Evolutionary conservation across 2,113 vertebrate species (phyloP).

Genomic region (Gymnogyps californianus): DNA sequence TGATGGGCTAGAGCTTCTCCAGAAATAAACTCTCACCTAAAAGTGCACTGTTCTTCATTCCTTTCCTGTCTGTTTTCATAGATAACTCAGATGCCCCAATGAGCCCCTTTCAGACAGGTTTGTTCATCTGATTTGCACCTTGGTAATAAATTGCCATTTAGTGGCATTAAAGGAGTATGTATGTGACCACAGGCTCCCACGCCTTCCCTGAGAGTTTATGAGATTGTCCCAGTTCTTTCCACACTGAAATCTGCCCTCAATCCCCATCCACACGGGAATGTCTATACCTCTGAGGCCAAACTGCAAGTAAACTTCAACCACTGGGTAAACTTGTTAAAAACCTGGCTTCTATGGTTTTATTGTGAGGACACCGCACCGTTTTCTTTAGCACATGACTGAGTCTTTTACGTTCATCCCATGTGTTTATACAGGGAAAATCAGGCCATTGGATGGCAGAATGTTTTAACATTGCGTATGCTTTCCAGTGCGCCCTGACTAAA

Average conservation of each 20-base stretch:
- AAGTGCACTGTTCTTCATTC: not conserved
- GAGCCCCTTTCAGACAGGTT: not conserved
- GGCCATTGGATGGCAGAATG: not conserved
- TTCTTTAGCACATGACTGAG: constrained; percentile 45
- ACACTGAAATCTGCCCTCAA: not conserved
- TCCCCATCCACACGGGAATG: not conserved
- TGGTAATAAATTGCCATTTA: not conserved
- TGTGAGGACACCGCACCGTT: not conserved
- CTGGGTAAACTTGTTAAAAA: constrained; percentile 17
- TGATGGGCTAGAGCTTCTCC: not conserved
- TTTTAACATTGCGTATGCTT: not conserved
- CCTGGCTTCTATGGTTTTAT: not conserved
- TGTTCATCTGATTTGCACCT: constrained; percentile 7
- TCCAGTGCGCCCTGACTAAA: not conserved
- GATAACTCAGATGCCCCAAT: not conserved
- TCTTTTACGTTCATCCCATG: not conserved
- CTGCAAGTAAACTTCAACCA: not conserved
- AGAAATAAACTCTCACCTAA: not conserved
- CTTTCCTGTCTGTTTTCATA: not conserved
- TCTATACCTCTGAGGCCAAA: not conserved
- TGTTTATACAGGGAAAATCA: constrained; percentile 2
- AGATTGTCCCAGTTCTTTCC: not conserved
- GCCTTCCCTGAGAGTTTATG: not conserved
- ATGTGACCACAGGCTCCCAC: not conserved
- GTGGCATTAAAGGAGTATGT: not conserved